phyloP scores from a whole-genome alignment of 1,140 invertebrate genomes.

The Tribolium castaneum region DNA sequence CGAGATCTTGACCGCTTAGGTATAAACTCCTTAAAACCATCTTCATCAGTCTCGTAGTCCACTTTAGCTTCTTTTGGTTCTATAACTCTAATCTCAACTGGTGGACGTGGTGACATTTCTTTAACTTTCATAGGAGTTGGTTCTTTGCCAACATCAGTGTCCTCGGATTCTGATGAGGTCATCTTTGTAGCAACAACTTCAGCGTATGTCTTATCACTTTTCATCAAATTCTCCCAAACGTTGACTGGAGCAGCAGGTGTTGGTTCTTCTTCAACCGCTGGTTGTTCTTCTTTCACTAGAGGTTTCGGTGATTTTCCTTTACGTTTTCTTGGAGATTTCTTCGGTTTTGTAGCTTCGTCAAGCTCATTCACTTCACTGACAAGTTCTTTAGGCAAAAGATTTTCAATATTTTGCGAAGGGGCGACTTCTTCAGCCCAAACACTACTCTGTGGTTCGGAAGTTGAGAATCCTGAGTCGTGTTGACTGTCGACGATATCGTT shows the following conservation, averaged over 20 bases:
- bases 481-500: constrained; percentile 39
- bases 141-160: background rate
- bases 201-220: constrained; percentile 70
- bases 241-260: constrained; percentile 34
- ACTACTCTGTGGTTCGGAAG: constrained; percentile 53
- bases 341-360: constrained; percentile 30
- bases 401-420: constrained; percentile 50
- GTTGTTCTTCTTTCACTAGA: constrained; percentile 13
- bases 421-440: constrained; percentile 58
- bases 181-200: constrained; percentile 67
- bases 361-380: constrained; percentile 43
- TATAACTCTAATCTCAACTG: constrained; percentile 44
- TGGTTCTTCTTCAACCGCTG: background rate
- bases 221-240: constrained; percentile 64
- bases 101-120: constrained; percentile 40
- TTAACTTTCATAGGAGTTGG: constrained; percentile 23
- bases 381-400: constrained; percentile 52
- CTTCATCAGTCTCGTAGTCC: constrained; percentile 62
- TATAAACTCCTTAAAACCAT: constrained; percentile 60
- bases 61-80: constrained; percentile 30
- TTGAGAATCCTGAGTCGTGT: constrained; percentile 49
- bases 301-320: constrained; percentile 46
- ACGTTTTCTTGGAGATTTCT: constrained; percentile 44
- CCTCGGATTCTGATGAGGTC: constrained; percentile 19
- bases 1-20: constrained; percentile 60